Evolutionary conservation across 2,113 vertebrate genomes (phyloP).

Genomic region (Centropristis striata): DNA sequence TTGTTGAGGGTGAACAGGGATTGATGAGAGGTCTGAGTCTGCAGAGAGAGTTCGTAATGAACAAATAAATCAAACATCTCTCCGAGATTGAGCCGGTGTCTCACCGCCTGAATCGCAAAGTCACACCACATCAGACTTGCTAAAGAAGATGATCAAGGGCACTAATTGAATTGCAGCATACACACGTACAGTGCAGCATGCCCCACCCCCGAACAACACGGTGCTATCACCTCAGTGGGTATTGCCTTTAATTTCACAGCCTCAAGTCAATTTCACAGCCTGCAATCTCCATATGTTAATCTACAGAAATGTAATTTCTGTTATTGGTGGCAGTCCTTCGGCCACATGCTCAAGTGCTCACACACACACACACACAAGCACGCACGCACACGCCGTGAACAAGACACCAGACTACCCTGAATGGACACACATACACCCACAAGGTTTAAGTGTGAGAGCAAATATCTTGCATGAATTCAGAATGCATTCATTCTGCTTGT

Average conservation of each 20-base stretch:
- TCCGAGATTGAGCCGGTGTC: constrained; percentile 50
- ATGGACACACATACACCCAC: constrained; percentile 38
- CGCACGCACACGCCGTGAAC: constrained; percentile 13
- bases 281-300: constrained; percentile 80
- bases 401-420: constrained; percentile 27
- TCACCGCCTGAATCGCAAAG: constrained; percentile 45
- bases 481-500: constrained; percentile 6
- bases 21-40: constrained; percentile 73
- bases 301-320: constrained; percentile 76
- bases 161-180: constrained; percentile 81
- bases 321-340: constrained; percentile 76
- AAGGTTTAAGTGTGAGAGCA: constrained; percentile 25
- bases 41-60: constrained; percentile 75
- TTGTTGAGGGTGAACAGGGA: constrained; percentile 73
- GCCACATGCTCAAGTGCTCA: constrained; percentile 69
- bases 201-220: constrained; percentile 66
- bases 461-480: constrained; percentile 9
- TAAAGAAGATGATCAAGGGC: constrained; percentile 79
- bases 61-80: constrained; percentile 81
- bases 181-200: constrained; percentile 48
- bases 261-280: constrained; percentile 82
- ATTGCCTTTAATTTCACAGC: constrained; percentile 82
- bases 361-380: constrained; percentile 3
- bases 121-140: constrained; percentile 74
- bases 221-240: constrained; percentile 71